Percentiles rank a stretch among this genome's conserved stretches.
phyloP scores from a whole-genome alignment of 53 echinoderm and acorn worm species.

The Paracentrotus lividus region DNA sequence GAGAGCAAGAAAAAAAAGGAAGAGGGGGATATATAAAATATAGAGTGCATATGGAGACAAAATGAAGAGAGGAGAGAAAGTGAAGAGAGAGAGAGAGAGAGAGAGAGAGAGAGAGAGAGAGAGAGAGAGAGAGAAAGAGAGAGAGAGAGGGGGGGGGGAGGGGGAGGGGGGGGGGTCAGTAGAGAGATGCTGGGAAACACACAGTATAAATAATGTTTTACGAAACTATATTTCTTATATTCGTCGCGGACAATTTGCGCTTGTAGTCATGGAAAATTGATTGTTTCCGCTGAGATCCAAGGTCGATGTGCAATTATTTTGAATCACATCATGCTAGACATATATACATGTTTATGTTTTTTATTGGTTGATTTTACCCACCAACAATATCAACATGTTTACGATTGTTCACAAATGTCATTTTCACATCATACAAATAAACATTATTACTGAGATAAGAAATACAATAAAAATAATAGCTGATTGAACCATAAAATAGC shows the following conservation, averaged over 20 bases:
- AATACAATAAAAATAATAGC: not conserved
- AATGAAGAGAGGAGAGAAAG: not conserved
- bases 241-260: not conserved
- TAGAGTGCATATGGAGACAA: too few species aligned
- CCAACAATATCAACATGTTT: not conserved
- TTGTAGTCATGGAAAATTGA: not conserved
- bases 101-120: not conserved
- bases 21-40: too few species aligned
- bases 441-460: not conserved
- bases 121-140: constrained; percentile 1
- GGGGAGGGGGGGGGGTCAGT: not conserved
- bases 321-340: not conserved
- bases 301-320: not conserved
- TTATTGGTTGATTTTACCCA: not conserved
- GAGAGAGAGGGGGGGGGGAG: constrained; percentile 1
- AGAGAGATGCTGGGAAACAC: not conserved
- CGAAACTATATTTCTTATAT: not conserved
- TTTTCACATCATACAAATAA: not conserved
- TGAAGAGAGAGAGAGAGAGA: not conserved
- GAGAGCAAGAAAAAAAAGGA: not conserved
- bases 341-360: not conserved
- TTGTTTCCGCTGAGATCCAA: not conserved
- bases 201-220: not conserved
- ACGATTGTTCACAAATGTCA: too few species aligned
- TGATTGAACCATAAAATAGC: not conserved